Percentiles rank a stretch among this genome's conserved stretches.
Conservation (phyloP, 2,888 invertebrate genomes). For the Nemapogon koenigi region DNA sequence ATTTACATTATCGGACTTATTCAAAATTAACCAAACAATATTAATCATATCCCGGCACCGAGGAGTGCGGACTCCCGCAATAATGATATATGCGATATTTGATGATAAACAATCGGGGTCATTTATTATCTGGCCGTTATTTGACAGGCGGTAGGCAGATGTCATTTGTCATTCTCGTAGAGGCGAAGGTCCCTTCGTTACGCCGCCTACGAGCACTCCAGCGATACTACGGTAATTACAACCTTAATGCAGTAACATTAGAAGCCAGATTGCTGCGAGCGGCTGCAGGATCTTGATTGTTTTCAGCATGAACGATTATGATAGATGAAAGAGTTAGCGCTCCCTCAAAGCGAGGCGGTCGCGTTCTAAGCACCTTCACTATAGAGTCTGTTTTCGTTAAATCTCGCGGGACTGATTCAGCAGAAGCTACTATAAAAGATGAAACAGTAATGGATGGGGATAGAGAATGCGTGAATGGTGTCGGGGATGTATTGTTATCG, state of each 20-base stretch:
- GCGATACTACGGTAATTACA: slow-evolving; percentile 44
- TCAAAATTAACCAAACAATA: slow-evolving; percentile 62
- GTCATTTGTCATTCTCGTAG: slow-evolving; percentile 72
- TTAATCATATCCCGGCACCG: slow-evolving; percentile 44
- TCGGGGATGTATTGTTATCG: slow-evolving; percentile 62
- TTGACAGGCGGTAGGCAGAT: slow-evolving; percentile 73
- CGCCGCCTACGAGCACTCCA: slow-evolving; percentile 57
- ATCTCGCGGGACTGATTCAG: slow-evolving; percentile 25
- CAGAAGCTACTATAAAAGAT: slow-evolving; percentile 60
- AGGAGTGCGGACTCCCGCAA: slow-evolving; percentile 53
- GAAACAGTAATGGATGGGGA: slow-evolving; percentile 62
- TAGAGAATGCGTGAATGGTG: slow-evolving; percentile 62
- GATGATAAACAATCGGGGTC: slow-evolving; percentile 69
- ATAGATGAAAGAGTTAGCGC: slow-evolving; percentile 66
- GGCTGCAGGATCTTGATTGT: slow-evolving; percentile 57
- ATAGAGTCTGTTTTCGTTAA: too few species aligned
- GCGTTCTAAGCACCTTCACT: too few species aligned
- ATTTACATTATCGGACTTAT: slow-evolving; percentile 44
- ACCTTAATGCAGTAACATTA: slow-evolving; percentile 41
- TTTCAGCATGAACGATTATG: slow-evolving; percentile 66
- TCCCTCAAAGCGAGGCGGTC: slow-evolving; percentile 40
- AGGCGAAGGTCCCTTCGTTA: slow-evolving; percentile 64
- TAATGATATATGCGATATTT: slow-evolving; percentile 67
- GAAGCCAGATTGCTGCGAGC: slow-evolving; percentile 19
- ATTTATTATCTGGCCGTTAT: slow-evolving; percentile 72